Base-by-base conservation (phyloP, 2,888 invertebrate species). In the Temnothorax rugatulus region DNA sequence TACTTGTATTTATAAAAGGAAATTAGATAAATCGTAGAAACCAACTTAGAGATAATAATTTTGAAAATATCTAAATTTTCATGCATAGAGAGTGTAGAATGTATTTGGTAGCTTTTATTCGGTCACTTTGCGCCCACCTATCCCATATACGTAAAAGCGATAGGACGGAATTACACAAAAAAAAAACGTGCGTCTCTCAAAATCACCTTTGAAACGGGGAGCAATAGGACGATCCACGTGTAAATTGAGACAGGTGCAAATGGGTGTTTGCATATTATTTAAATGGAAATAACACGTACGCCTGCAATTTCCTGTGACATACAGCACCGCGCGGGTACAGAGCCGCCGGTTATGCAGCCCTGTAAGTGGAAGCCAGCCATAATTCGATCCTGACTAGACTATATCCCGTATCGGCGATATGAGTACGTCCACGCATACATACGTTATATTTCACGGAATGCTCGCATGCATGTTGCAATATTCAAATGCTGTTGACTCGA, bases 351-450 rank as follows among this genome's bases (percentile, higher is more conserved):
- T 34, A 34, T 47, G 79, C 79, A 79, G 57, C 73, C 79, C 79
- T 71, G 79, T 38, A 81, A 81, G 18, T 71, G 59, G 59, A 81
- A 71, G 21, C 73, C 79, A 81, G 79, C 38, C 73, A 47, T 73
- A 59, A 81, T 71, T 81, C 59, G 73, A 81, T 25, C 79, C 79
- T 59, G 73, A 81, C 59, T 73, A 81, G 79, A 81, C 79, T 81
- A 47, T 71, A 71, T 38, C 18, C 21, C 79, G 38, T 71, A 54
- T 71, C 52, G 73, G 59, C 73, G 21, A 59, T 71, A 69, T 57
- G 38, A 71, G 68, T 68, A 83, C 54, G 50, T 73, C 69, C 73
- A 50, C 57, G 52, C 52, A 73, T 25, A 73, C 57, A 25, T 41
- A 54, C 54, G 41, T 34, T 29, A 82, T 63, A 74, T 64, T 54